Evolutionary conservation across 1,140 invertebrate species (phyloP).

Genomic region (Reticulitermes speratus): DNA sequence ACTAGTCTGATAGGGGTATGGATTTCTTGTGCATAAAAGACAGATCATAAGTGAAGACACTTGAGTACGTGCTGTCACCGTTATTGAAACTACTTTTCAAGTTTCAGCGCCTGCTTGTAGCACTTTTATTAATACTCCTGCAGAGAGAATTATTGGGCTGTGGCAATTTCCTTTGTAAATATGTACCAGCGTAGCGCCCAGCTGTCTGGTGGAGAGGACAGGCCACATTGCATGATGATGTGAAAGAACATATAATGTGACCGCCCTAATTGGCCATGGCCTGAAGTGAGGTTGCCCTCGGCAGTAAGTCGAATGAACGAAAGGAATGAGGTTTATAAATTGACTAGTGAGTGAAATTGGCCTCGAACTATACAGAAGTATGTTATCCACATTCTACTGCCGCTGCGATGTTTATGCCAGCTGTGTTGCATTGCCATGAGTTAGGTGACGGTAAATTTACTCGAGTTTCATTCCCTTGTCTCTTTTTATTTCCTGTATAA

Average conservation of each 20-base stretch:
- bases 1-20: no score
- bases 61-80: no score
- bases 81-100: no score
- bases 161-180: background rate
- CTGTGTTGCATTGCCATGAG: background rate
- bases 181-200: background rate
- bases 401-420: background rate
- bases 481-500: no score
- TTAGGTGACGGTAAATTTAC: background rate
- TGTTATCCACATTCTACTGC: background rate
- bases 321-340: conserved; percentile 11
- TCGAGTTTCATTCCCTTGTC: background rate
- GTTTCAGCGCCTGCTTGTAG: no score
- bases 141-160: background rate
- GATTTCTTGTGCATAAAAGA: no score
- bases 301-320: background rate
- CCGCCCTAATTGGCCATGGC: conserved; percentile 2
- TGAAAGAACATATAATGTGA: background rate
- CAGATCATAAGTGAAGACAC: no score
- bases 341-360: background rate
- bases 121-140: no score
- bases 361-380: background rate
- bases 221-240: background rate
- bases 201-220: conserved; percentile 2
- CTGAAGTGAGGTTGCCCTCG: background rate